These are phyloP conservation scores for Tragulus kanchil DNA, from an alignment of 2,113 vertebrate species.

Conservation along the genomic window DNA sequence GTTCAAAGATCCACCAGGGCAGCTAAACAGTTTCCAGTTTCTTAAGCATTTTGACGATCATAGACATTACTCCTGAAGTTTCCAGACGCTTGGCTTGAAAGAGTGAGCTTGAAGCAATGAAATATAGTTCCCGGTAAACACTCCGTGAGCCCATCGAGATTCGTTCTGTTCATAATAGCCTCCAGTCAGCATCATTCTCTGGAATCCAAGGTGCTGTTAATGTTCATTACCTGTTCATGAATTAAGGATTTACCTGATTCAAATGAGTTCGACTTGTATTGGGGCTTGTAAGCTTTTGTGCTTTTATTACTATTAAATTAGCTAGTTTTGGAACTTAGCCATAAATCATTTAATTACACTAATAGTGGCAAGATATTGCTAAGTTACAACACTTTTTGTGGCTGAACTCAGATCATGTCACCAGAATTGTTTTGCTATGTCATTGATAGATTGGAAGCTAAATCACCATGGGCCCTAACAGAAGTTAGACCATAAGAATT, in stretches of 20 bases:
- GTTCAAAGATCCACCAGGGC: conserved; percentile 3
- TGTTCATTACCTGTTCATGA: not conserved
- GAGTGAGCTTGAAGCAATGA: conserved; percentile 8
- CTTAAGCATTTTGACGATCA: not conserved
- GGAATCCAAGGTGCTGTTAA: not conserved
- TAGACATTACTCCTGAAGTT: conserved; percentile 29
- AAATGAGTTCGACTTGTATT: not conserved
- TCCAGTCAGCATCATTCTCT: not conserved
- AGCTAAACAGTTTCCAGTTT: not conserved
- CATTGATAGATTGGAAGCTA: conserved; percentile 28
- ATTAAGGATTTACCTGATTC: not conserved
- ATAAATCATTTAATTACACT: conserved; percentile 13
- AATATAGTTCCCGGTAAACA: not conserved
- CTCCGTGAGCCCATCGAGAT: not conserved
- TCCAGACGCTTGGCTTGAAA: not conserved
- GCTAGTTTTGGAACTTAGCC: conserved; percentile 61
- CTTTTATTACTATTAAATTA: conserved; percentile 63
- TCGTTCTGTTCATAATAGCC: not conserved
- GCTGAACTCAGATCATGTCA: conserved; percentile 18
- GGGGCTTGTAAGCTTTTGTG: not conserved
- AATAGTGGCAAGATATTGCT: conserved; percentile 28
- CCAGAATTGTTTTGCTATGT: not conserved
- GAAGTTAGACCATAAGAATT: not conserved
- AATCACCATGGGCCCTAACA: not conserved
- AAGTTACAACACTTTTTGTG: conserved; percentile 47